Percentiles rank a stretch among this genome's conserved stretches.
phyloP scores from a whole-genome alignment of 2,888 invertebrate genomes.

The Melitaea athalia region DNA sequence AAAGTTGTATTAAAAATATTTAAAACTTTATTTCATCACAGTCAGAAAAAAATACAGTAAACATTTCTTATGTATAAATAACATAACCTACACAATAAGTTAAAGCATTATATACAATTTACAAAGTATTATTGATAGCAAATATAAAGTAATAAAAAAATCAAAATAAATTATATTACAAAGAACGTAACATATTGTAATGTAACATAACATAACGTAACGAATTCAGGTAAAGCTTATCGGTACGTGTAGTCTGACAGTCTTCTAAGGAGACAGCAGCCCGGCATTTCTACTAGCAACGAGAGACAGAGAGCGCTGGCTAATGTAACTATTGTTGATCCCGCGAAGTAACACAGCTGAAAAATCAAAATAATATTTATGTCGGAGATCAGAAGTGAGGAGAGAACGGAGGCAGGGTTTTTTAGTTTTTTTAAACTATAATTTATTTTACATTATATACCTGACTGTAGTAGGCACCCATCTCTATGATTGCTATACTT shows the following conservation, averaged over 20 bases:
- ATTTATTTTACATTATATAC: too few species aligned
- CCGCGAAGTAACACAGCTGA: slow-evolving; percentile 80
- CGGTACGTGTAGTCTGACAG: slow-evolving; percentile 66
- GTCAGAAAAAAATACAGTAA: not conserved
- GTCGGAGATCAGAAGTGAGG: too few species aligned
- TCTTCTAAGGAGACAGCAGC: slow-evolving; percentile 78
- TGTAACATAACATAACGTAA: not conserved
- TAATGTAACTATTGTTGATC: slow-evolving; percentile 69
- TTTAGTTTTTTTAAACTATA: too few species aligned
- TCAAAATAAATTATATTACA: not conserved
- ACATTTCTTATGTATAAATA: not conserved
- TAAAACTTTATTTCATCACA: slow-evolving; percentile 6
- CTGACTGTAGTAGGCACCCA: too few species aligned
- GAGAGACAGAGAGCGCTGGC: slow-evolving; percentile 72
- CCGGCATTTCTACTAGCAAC: slow-evolving; percentile 83
- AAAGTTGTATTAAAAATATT: not conserved
- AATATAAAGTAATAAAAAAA: not conserved
- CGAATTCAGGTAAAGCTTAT: slow-evolving; percentile 18
- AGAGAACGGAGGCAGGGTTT: too few species aligned
- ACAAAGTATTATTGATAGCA: not conserved
- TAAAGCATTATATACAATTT: slow-evolving; percentile 13
- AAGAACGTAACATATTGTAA: not conserved
- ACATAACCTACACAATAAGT: not conserved
- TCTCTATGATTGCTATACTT: too few species aligned
- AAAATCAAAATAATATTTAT: too few species aligned